Evolutionary conservation across 2,113 vertebrate species (phyloP).

Genomic region (Plecturocebus donacophilus): DNA sequence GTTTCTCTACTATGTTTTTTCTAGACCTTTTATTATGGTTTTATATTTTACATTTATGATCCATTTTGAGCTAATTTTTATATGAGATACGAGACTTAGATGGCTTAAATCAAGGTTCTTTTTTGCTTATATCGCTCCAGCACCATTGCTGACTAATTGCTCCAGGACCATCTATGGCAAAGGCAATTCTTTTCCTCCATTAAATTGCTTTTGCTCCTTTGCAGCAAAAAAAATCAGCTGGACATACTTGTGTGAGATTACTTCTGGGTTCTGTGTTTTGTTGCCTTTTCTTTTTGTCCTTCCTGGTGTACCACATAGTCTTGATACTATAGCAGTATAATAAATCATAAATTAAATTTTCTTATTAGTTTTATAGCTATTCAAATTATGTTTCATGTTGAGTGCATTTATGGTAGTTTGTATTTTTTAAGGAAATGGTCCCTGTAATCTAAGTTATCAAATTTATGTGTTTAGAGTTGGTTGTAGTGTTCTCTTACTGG

Average conservation of each 20-base stretch:
- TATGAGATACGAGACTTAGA: background rate
- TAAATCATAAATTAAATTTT: constrained; percentile 2
- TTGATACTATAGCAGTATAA: background rate
- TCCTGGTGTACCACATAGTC: background rate
- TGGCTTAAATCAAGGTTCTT: background rate
- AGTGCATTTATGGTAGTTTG: background rate
- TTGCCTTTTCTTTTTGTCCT: background rate
- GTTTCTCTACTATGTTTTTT: background rate
- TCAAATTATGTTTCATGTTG: constrained; percentile 6
- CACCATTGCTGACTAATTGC: background rate
- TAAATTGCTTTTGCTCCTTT: constrained; percentile 28
- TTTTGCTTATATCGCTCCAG: background rate
- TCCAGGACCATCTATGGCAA: background rate
- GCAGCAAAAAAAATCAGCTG: background rate
- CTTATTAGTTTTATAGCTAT: background rate
- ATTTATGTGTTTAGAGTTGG: background rate
- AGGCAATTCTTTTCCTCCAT: background rate
- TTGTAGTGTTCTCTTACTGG: background rate
- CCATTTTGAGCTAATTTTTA: background rate
- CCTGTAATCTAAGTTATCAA: background rate
- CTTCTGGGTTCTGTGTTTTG: background rate
- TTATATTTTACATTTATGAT: constrained; percentile 1
- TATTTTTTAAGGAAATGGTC: background rate
- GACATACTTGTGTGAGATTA: background rate
- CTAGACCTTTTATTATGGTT: background rate